A percentile compares a stretch with the other conserved stretches of the same genome.
phyloP scores from a whole-genome alignment of 2,888 invertebrate genomes.

The Ariolimax columbianus region DNA sequence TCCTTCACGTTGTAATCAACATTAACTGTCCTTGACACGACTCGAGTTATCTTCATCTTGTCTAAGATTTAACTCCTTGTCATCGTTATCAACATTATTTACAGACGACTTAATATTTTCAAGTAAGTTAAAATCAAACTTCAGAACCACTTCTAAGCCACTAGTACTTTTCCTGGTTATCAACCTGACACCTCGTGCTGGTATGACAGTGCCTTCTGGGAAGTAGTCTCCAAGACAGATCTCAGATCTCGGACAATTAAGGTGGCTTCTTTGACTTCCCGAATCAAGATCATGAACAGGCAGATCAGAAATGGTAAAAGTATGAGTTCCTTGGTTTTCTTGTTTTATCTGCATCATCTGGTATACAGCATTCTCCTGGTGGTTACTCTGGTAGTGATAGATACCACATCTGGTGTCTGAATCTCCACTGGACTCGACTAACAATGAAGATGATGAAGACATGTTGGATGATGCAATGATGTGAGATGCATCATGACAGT shows the following conservation, averaged over 20 bases:
- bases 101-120: not conserved
- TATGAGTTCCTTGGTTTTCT: not conserved
- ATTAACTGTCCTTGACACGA: not conserved
- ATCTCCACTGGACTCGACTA: not conserved
- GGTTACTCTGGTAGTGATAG: constrained; percentile 29
- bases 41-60: not conserved
- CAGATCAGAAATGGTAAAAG: constrained; percentile 25
- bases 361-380: constrained; percentile 13
- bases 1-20: no score
- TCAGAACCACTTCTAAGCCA: constrained; percentile 42
- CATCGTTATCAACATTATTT: not conserved
- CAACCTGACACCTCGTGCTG: constrained; percentile 21
- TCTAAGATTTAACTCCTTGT: not conserved
- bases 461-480: not conserved
- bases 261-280: no score
- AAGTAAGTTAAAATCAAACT: constrained; percentile 30
- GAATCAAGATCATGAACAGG: not conserved
- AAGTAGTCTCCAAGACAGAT: constrained; percentile 44
- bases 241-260: constrained; percentile 28
- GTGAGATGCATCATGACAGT: not conserved
- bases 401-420: constrained; percentile 3
- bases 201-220: constrained; percentile 40
- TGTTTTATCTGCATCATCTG: constrained; percentile 31
- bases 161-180: constrained; percentile 11
- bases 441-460: not conserved